Evolutionary conservation across 2,797 vertebrate genomes (phyloP), one percentile per base, ranked within the genome.

Genomic region (Alectoris magna): DNA sequence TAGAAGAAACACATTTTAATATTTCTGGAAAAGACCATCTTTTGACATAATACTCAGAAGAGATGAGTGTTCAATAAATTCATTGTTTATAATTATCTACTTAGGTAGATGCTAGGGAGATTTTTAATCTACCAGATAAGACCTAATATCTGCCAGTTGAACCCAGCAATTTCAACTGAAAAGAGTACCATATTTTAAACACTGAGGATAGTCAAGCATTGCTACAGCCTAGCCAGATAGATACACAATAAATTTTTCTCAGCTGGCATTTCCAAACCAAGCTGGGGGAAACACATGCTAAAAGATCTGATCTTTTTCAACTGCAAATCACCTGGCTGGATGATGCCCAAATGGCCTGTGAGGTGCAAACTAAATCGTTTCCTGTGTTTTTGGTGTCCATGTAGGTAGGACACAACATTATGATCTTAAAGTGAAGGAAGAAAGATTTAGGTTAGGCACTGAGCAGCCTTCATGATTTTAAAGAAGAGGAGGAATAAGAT

Each of bases 31-130:
- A 84, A 89, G 58, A 67, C 44, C 27, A 51, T 75, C 26, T 86
- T 79, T 89, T 82, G 14, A 46, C 39, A 48, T 59, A 73, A 36
- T 62, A 88, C 2, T 3, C 46, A 89, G 64, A 91, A 94, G 89
- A 94, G 71, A 48, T 69, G 48, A 90, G 36, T 63, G 56, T 71
- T 95, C 87, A 90, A 2, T 80, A 94, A 95, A 76, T 84, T 91
- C 75, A 82, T 78, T 56, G 69, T 83, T 94, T 91, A 77, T 91
- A 90, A 93, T 94, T 87, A 90, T 53, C 84, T 93, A 62, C 43
- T 90, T 77, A 76, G 26, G 34, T 56, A 91, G 84, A 66, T 71
- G 53, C 48, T 74, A 59, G 70, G 74, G 44, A 84, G n/a, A 39
- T 76, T 81, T 94, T 92, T 94, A 88, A 90, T 91, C 51, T 88